Base-by-base conservation (phyloP, 2,113 vertebrate species). In the Nesoenas mayeri region DNA sequence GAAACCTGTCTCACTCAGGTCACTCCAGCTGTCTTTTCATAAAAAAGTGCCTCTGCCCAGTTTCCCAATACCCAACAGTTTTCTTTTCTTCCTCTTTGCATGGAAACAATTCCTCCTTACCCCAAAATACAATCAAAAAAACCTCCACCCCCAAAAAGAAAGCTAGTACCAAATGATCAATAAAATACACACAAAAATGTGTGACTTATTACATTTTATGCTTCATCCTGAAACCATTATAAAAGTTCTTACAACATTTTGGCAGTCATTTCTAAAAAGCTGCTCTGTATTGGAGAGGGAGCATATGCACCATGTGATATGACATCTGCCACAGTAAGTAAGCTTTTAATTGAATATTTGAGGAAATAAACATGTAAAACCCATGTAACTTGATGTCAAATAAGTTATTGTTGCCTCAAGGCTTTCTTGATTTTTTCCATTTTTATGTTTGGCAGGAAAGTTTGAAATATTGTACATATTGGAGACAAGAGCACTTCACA, bases 281-380 rank as follows among this genome's bases (percentile, higher is more conserved):
- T 97, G 97, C 97, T 98, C 95, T 44, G 80, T 93, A 95, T 96
- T 96, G 90, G 94, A 97, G 95, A 97, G 97, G 97, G 95, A 96
- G 95, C 98, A 98, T 98, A 98, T 98, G 98, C 96, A 97, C 97
- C 91, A 96, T 94, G 96, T 97, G 98, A 98, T 97, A 89, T 96
- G 97, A 98, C 98, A 98, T 98, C 98, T 98, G 98, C 97, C 81
- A 77, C 95, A 96, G 93, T 96, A 95, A 97, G 97, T 91, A 97
- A 97, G 94, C 67, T 97, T 97, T 94, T 97, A 97, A 97, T 97
- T 97, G 97, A 98, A 98, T 98, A 98, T 97, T 97, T 96, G 79
- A 97, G 97, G 98, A 97, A 97, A 97, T 98, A 98, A 98, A 98
- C 97, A 97, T 74, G 96, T 96, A 96, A 97, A 96, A 94, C 93